These are phyloP conservation scores for Haemorhous mexicanus DNA, from an alignment of 2,113 vertebrate species.

Conservation along the genomic window DNA sequence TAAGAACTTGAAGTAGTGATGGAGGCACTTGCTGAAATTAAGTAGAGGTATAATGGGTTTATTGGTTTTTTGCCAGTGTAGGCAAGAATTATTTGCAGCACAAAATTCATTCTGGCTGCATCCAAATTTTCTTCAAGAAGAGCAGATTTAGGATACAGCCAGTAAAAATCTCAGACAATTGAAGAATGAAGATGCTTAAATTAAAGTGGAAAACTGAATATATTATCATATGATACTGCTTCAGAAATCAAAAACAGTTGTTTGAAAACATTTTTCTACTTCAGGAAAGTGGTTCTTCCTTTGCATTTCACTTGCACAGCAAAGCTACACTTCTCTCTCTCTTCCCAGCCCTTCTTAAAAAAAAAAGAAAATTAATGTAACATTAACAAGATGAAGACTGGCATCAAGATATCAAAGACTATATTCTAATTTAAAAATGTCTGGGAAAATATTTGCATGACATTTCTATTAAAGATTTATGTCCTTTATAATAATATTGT, in stretches of 20 bases:
- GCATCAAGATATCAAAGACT: neutral
- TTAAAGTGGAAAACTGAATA: neutral
- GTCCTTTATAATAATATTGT: neutral
- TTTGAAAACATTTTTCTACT: conserved; percentile 1
- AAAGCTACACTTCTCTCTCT: neutral
- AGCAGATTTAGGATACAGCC: neutral
- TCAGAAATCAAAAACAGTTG: neutral
- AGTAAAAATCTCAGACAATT: neutral
- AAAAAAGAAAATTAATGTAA: neutral
- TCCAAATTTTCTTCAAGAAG: neutral
- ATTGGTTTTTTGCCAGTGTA: neutral
- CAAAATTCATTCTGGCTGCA: neutral
- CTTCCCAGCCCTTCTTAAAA: neutral
- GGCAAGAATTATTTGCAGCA: neutral
- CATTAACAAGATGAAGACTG: neutral
- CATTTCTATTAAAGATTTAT: neutral
- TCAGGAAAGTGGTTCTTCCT: neutral
- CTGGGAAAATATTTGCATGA: neutral
- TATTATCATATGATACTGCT: neutral
- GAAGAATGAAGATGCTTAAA: neutral
- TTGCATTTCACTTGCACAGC: neutral
- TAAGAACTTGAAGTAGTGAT: neutral
- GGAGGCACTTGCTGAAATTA: neutral
- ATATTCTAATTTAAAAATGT: neutral
- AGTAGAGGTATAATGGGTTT: neutral